Evolutionary conservation across 2,888 invertebrate species (phyloP).

Genomic region (Synergus gifuensis): DNA sequence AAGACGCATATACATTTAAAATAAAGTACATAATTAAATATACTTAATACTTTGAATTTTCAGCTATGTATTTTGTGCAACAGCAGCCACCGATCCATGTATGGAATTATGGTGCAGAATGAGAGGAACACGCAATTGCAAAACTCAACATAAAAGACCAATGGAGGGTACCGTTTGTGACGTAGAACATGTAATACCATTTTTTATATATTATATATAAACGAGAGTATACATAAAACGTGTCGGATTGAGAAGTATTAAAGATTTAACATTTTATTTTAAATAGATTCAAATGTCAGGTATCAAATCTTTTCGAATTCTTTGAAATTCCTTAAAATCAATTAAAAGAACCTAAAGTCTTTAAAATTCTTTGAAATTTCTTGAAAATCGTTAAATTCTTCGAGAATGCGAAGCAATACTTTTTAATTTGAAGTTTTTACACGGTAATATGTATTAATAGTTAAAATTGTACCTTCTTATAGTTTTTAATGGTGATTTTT

Average conservation of each 20-base stretch:
- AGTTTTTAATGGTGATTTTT: not conserved
- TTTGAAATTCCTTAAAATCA: no score
- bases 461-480: not conserved
- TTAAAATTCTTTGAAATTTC: no score
- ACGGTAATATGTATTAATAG: not conserved
- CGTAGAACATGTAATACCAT: not conserved
- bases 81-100: not conserved
- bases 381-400: no score
- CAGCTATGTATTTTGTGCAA: not conserved
- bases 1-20: not conserved
- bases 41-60: not conserved
- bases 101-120: not conserved
- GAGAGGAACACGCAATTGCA: not conserved
- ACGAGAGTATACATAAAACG: no score
- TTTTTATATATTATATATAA: not conserved
- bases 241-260: no score
- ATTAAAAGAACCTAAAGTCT: no score
- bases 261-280: no score
- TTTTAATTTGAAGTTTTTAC: no score
- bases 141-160: not conserved
- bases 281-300: no score
- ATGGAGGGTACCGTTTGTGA: constrained; percentile 2
- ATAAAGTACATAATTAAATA: not conserved
- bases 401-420: no score
- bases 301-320: no score